Percentiles rank a stretch among this genome's conserved stretches.
phyloP scores from a whole-genome alignment of 2,888 invertebrate species.

The Argyra leucocephala region DNA sequence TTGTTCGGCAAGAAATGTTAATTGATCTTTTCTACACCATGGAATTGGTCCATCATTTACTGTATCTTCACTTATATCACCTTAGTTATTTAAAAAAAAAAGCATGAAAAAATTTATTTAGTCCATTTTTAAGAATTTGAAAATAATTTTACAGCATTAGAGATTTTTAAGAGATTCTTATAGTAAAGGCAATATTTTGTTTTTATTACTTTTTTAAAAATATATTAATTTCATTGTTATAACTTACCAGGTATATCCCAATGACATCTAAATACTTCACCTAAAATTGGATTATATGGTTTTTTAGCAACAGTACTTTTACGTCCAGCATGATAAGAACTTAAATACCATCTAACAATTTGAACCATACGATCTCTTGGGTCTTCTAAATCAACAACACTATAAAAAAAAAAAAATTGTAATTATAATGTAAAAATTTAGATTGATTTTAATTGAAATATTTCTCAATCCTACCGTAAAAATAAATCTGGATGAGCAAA shows the following conservation, averaged over 20 bases:
- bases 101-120: constrained; percentile 22
- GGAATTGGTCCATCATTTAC: constrained; percentile 79
- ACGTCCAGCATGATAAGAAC: constrained; percentile 96
- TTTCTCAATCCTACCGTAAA: constrained; percentile 54
- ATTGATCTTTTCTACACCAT: constrained; percentile 78
- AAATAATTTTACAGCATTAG: constrained; percentile 7
- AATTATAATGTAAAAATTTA: neutral
- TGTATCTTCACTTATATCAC: constrained; percentile 29
- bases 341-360: constrained; percentile 92
- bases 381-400: constrained; percentile 79
- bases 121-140: constrained; percentile 12
- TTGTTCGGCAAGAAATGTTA: constrained; percentile 94
- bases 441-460: neutral
- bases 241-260: constrained; percentile 58
- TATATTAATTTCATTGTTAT: neutral
- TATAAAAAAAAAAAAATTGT: constrained; percentile 39
- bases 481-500: constrained; percentile 99
- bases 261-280: constrained; percentile 87
- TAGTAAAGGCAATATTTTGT: neutral
- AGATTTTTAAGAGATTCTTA: too few species aligned
- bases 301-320: constrained; percentile 96
- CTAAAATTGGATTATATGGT: constrained; percentile 96
- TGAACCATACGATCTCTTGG: constrained; percentile 88
- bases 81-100: too few species aligned
- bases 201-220: neutral